These are phyloP conservation scores for Mythimna impura DNA, from an alignment of 2,888 invertebrate genomes.

Conservation along the genomic window DNA sequence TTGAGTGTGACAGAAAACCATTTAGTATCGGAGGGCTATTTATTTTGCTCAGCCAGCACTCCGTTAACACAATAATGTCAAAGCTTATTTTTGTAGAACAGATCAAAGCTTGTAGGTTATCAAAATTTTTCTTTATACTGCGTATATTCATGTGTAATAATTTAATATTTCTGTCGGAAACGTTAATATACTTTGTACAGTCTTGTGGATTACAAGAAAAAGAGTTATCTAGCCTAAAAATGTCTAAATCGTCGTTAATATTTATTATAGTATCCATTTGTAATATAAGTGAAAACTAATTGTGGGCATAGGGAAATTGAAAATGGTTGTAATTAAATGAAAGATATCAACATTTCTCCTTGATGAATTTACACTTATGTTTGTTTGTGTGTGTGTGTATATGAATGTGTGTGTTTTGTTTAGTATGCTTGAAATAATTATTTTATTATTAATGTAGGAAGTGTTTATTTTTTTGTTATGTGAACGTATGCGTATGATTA, in stretches of 20 bases:
- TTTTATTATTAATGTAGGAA: not conserved
- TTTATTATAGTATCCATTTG: conserved; percentile 10
- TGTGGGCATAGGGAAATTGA: not conserved
- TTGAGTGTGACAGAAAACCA: too few relatives aligned
- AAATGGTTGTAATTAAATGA: not conserved
- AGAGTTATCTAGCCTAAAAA: not conserved
- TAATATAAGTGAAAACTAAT: not conserved
- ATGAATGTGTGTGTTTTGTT: not conserved
- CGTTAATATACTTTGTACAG: not conserved
- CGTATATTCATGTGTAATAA: too few relatives aligned
- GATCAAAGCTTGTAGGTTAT: too few relatives aligned
- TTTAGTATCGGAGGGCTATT: too few relatives aligned
- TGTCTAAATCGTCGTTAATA: not conserved
- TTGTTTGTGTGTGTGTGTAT: not conserved
- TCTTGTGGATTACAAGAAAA: not conserved
- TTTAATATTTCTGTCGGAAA: too few relatives aligned
- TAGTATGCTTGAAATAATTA: not conserved
- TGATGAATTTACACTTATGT: not conserved
- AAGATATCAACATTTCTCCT: not conserved
- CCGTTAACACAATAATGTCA: too few relatives aligned
- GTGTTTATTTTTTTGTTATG: not conserved
- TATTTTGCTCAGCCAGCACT: too few relatives aligned
- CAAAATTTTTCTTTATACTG: too few relatives aligned
- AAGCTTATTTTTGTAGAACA: too few relatives aligned
- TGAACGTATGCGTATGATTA: not conserved